A percentile compares a stretch with the other conserved stretches of the same genome.
Conservation (phyloP, 2,888 invertebrate species). For the Drosophila vallismaia region DNA sequence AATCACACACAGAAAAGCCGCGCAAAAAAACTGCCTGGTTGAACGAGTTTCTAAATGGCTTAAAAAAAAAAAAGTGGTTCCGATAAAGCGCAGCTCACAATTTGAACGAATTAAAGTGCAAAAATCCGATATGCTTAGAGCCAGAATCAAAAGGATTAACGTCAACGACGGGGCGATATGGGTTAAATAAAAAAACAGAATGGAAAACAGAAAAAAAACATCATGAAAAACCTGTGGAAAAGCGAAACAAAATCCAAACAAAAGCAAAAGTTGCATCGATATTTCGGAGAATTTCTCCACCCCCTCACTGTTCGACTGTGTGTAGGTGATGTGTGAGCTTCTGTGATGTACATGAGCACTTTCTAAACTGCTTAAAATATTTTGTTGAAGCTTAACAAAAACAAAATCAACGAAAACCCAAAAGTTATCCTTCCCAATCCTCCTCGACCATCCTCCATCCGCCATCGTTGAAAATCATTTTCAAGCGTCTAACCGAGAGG, state of each 20-base stretch:
- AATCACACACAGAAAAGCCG: constrained; percentile 7
- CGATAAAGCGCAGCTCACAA: constrained; percentile 31
- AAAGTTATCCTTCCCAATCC: constrained; percentile 53
- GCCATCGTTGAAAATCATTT: constrained; percentile 58
- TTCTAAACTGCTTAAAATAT: constrained; percentile 77
- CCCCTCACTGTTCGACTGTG: constrained; percentile 11
- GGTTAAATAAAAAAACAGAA: not conserved
- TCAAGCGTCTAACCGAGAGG: constrained; percentile 54
- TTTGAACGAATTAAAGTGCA: constrained; percentile 55
- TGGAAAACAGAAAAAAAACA: not conserved
- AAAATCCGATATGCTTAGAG: constrained; percentile 53
- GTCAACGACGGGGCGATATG: constrained; percentile 6
- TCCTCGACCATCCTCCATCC: not conserved
- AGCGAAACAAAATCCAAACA: constrained; percentile 21
- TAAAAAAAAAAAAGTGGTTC: constrained; percentile 8
- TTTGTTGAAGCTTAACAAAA: constrained; percentile 69
- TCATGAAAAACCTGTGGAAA: constrained; percentile 9
- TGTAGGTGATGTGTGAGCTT: constrained; percentile 58
- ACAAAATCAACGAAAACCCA: constrained; percentile 58
- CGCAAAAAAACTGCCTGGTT: not conserved
- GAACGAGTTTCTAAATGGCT: not conserved
- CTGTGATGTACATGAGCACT: constrained; percentile 48
- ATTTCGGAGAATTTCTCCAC: constrained; percentile 2
- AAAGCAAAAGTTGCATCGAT: constrained; percentile 60
- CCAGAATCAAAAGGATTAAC: constrained; percentile 51